Evolutionary conservation across 2,888 invertebrate species (phyloP).

Genomic region (Drosophila seclusa): DNA sequence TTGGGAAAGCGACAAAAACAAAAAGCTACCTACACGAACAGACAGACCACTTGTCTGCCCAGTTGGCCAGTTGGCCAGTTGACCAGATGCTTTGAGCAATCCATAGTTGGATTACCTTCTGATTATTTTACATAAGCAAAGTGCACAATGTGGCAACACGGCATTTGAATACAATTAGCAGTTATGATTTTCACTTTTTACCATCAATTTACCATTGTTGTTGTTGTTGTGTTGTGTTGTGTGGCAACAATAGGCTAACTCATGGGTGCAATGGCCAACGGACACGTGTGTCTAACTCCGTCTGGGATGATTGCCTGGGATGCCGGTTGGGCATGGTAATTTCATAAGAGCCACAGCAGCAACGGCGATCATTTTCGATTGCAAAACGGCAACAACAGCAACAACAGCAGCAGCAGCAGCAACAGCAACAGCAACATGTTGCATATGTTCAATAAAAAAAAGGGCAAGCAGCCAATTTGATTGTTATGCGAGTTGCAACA

Average conservation of each 20-base stretch:
- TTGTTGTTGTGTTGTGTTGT: conserved; percentile 27
- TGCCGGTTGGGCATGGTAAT: conserved; percentile 66
- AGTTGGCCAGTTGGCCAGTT: background rate
- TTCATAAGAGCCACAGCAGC: conserved; percentile 49
- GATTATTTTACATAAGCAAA: conserved; percentile 52
- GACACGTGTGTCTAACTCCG: conserved; percentile 66
- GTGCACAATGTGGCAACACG: conserved; percentile 54
- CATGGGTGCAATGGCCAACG: conserved; percentile 69
- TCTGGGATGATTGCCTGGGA: conserved; percentile 56
- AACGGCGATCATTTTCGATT: conserved; percentile 71
- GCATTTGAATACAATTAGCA: conserved; percentile 79
- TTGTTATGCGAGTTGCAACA: conserved; percentile 53
- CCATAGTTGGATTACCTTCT: conserved; percentile 20
- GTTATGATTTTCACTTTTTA: conserved; percentile 75
- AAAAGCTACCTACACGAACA: background rate
- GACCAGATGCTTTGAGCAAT: conserved; percentile 24
- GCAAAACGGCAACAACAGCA: conserved; percentile 69
- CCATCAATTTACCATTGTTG: conserved; percentile 44
- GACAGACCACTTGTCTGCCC: background rate
- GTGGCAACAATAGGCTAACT: conserved; percentile 36
- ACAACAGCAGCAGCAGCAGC: conserved; percentile 38
- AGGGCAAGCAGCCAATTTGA: conserved; percentile 45
- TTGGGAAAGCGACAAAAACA: conserved; percentile 45
- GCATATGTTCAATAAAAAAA: conserved; percentile 44
- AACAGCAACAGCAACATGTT: conserved; percentile 30